Conservation (phyloP, 2,797 vertebrate species). For the Diplodus puntazzo region DNA sequence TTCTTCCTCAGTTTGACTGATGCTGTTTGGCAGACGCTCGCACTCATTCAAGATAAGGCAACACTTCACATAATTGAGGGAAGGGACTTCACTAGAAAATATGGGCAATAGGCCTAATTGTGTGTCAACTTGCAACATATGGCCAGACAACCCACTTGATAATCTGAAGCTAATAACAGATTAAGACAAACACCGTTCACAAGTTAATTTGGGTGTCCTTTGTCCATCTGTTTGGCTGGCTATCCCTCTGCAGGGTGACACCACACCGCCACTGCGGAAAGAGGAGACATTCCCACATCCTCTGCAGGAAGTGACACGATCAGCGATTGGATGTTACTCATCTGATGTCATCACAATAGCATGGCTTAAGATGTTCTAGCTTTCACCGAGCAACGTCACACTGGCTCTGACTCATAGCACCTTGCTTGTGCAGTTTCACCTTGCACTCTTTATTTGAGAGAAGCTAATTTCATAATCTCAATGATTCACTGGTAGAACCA, state of each 20-base stretch:
- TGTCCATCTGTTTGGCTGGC: constrained; percentile 24
- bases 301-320: constrained; percentile 53
- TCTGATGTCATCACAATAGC: constrained; percentile 50
- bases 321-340: constrained; percentile 32
- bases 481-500: background rate
- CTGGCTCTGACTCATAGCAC: constrained; percentile 23
- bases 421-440: background rate
- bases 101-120: constrained; percentile 33
- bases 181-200: constrained; percentile 29
- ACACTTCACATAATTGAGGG: constrained; percentile 45
- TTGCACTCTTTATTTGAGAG: background rate
- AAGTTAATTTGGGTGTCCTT: constrained; percentile 16
- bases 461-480: background rate
- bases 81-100: constrained; percentile 34
- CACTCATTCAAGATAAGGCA: constrained; percentile 47
- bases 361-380: constrained; percentile 38
- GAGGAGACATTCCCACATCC: constrained; percentile 39
- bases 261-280: background rate
- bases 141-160: constrained; percentile 11
- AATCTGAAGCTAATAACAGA: constrained; percentile 49
- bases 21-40: constrained; percentile 28
- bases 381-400: background rate
- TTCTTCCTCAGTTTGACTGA: constrained; percentile 36
- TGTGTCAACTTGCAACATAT: constrained; percentile 29
- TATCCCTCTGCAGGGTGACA: constrained; percentile 13